Base-by-base conservation (phyloP, 1,140 invertebrate species). In the Aphaenogaster ashmeadi region DNA sequence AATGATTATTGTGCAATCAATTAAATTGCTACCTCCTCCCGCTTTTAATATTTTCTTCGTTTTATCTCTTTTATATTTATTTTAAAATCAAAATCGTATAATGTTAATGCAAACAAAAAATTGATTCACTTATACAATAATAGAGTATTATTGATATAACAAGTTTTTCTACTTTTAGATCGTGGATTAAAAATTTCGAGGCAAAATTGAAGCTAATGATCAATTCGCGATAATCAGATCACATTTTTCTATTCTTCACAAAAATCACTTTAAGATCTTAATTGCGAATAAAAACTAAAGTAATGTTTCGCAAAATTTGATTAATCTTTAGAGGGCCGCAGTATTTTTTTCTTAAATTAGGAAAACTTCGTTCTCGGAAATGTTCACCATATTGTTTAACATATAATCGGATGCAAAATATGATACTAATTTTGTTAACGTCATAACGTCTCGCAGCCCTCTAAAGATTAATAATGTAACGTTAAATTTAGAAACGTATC, bases 1-100 rank as follows among this genome's bases (percentile, higher is more conserved):
- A 27, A 27, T 27, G 27, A 74, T 74, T 60, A 38, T 84, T 84
- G 11, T 50, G 54, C 80, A 84, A 83, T 47, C 15, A 52, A 41
- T 33, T 56, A 56, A 33, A 15, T 7, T 50, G 1, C 1, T 21
- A 21, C 1, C 18, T 66, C 18, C 7, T 6, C 18, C 72, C 2
- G 9, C n/a, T 75, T 54, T 54, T 71, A 69, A 0, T 44, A 13
- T 18, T 50, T 9, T 47, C n/a, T 78, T 7, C n/a, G 18, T 38
- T 72, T 36, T 47, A 47, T 64, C 21, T 38, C 27, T 67, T 21
- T 66, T 36, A 33, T 54, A 27, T 27, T 27, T 27, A 27, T 27
- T 27, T 8, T 52, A 27, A 69, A 67, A 54, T 33, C 15, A n/a
- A 27, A 27, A 47, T 38, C 21, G 4, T 58, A 60, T 60, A 58